Percentiles rank a stretch among this genome's conserved stretches.
Conservation (phyloP, 2,113 vertebrate species). For the Gadus macrocephalus region DNA sequence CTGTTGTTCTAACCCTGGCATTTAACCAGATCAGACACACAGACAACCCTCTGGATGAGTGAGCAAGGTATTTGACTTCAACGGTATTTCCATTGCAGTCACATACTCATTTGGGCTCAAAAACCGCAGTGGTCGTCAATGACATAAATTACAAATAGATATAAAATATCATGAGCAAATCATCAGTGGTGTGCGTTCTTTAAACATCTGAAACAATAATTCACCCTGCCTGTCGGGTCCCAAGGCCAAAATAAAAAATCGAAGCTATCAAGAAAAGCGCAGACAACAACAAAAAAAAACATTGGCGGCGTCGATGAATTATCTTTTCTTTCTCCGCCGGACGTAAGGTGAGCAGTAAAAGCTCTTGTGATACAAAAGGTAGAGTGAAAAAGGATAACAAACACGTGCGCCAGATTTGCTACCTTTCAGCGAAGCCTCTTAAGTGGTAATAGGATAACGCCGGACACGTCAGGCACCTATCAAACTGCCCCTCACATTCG, state of each 20-base stretch:
- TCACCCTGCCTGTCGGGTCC: background rate
- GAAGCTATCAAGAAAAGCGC: slow-evolving; percentile 7
- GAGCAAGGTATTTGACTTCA: too few relatives aligned
- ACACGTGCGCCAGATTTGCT: slow-evolving; percentile 91
- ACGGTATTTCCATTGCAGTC: too few relatives aligned
- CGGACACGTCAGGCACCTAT: slow-evolving; percentile 93
- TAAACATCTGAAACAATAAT: background rate
- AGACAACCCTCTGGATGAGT: too few relatives aligned
- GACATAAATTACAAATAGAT: too few relatives aligned
- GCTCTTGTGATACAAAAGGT: slow-evolving; percentile 78
- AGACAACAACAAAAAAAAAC: slow-evolving; percentile 61
- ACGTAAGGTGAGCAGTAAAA: slow-evolving; percentile 82
- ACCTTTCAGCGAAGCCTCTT: slow-evolving; percentile 96
- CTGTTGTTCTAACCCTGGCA: too few relatives aligned
- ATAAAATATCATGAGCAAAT: too few relatives aligned
- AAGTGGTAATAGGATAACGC: slow-evolving; percentile 99
- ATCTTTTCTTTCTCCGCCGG: slow-evolving; percentile 71
- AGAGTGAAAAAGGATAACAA: slow-evolving; percentile 76
- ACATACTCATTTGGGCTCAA: too few relatives aligned
- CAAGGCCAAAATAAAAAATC: background rate
- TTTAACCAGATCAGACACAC: too few relatives aligned
- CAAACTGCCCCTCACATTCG: slow-evolving; percentile 96
- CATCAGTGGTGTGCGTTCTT: too few relatives aligned
- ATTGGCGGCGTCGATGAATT: slow-evolving; percentile 84
- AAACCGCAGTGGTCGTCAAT: too few relatives aligned